A percentile compares a stretch with the other conserved stretches of the same genome.
Evolutionary conservation across 2,113 vertebrate genomes (phyloP).

Genomic region (Cyphomyrus plagiostoma): DNA sequence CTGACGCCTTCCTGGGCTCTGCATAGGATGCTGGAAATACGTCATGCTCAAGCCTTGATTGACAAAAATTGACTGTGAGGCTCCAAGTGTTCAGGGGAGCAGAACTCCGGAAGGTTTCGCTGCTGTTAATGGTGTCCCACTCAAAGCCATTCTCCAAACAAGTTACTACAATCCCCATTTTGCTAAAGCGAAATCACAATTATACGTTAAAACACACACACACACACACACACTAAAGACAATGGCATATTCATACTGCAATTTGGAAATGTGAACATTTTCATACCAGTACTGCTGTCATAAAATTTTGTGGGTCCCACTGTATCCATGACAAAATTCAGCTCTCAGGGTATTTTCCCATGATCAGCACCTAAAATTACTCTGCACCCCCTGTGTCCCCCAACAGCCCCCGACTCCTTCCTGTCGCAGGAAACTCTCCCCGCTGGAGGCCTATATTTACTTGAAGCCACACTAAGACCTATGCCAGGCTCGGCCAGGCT

Average conservation of each 20-base stretch:
- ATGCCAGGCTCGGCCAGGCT: neutral
- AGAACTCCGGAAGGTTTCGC: neutral
- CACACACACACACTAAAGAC: neutral
- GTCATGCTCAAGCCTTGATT: neutral
- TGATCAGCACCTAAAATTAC: conserved; percentile 15
- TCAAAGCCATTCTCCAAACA: neutral
- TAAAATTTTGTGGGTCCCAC: neutral
- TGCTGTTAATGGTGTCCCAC: neutral
- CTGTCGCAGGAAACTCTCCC: conserved; percentile 17
- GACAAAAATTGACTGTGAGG: neutral
- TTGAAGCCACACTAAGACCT: conserved; percentile 8
- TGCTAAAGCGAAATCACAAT: neutral
- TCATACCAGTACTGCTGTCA: neutral
- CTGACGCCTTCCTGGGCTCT: neutral
- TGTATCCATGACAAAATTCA: neutral
- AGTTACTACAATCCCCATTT: neutral
- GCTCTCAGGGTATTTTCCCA: neutral
- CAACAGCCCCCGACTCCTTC: conserved; percentile 4
- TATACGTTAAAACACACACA: neutral
- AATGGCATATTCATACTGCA: neutral
- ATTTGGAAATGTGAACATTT: neutral
- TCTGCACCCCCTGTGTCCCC: neutral
- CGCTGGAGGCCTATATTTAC: conserved; percentile 15
- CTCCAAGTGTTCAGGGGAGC: neutral
- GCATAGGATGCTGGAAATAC: neutral